Percentiles rank a stretch among this genome's conserved stretches.
These are phyloP conservation scores for Acheta domesticus DNA, from an alignment of 2,888 invertebrate genomes.

Conservation along the genomic window DNA sequence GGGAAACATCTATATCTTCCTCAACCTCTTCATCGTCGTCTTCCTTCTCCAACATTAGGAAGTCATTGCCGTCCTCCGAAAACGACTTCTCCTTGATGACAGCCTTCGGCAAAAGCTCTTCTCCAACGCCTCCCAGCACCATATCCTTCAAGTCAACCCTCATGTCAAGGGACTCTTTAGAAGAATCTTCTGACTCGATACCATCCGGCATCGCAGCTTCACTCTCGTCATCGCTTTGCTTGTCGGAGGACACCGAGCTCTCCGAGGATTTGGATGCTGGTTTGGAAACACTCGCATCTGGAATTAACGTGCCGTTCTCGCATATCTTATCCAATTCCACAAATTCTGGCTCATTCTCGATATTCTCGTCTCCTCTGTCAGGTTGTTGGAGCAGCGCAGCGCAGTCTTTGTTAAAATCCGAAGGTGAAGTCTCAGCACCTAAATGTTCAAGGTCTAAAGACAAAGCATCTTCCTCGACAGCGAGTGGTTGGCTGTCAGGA, in stretches of 20 bases:
- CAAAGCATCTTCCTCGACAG: too few relatives aligned
- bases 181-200: neutral
- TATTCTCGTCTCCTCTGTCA: too few relatives aligned
- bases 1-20: neutral
- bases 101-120: neutral
- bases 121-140: neutral
- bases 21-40: neutral
- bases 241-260: neutral
- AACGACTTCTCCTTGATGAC: neutral
- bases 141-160: neutral
- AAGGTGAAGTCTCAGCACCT: too few relatives aligned
- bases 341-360: too few relatives aligned
- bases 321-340: too few relatives aligned
- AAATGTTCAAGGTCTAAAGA: too few relatives aligned
- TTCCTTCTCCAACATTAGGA: neutral
- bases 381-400: too few relatives aligned
- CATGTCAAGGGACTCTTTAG: neutral
- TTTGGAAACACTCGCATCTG: too few relatives aligned
- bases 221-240: neutral
- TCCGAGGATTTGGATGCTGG: neutral
- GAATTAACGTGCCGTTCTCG: too few relatives aligned
- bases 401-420: too few relatives aligned
- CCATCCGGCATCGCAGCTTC: neutral
- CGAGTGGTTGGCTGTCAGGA: neutral
- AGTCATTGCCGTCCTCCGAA: too few relatives aligned